Conservation (phyloP, 2,113 vertebrate genomes). For the Pampusana beccarii region DNA sequence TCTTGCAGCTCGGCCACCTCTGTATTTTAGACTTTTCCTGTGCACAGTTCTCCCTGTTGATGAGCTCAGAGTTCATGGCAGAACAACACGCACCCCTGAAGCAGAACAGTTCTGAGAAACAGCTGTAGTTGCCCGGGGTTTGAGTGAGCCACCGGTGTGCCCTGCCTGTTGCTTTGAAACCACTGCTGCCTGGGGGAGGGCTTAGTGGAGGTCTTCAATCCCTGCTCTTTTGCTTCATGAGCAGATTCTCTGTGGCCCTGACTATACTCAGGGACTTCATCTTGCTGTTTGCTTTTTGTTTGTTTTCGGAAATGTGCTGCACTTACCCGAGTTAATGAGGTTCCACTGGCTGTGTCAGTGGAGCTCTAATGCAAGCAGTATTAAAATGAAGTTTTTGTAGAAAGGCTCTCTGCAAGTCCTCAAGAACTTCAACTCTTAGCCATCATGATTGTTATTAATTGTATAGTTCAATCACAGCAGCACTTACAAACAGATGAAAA, state of each 20-base stretch:
- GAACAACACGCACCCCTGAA: rapidly evolving
- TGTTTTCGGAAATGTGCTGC: neutral
- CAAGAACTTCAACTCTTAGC: neutral
- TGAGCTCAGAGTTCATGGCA: neutral
- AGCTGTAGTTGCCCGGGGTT: neutral
- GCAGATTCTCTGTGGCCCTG: neutral
- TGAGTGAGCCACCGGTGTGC: neutral
- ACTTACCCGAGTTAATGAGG: neutral
- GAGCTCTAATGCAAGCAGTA: neutral
- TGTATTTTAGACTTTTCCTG: neutral
- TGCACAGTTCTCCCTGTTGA: neutral
- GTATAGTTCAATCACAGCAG: neutral
- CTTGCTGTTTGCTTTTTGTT: neutral
- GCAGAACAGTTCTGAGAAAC: neutral
- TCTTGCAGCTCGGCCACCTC: neutral
- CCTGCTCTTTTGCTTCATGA: neutral
- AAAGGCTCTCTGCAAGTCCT: neutral
- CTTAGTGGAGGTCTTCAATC: neutral
- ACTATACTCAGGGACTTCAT: neutral
- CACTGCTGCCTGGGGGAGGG: neutral
- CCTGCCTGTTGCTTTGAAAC: neutral
- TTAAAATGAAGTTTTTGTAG: neutral
- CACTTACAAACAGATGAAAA: neutral
- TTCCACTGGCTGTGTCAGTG: neutral
- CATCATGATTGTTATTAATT: neutral